Evolutionary conservation across 2,888 invertebrate species (phyloP).

Genomic region (Agonum fuliginosum): DNA sequence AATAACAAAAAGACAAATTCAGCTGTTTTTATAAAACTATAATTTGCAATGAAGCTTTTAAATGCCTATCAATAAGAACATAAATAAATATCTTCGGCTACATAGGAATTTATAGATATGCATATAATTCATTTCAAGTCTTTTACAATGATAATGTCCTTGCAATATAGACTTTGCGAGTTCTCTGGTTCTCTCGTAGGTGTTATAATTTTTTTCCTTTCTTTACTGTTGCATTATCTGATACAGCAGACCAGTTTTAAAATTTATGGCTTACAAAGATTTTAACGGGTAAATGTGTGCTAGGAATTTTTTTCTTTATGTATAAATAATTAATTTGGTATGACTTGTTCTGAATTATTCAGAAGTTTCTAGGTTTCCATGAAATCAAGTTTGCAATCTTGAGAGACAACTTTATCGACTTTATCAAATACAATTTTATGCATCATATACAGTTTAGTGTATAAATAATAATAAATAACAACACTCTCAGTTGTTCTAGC

Average conservation of each 20-base stretch:
- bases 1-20: no score
- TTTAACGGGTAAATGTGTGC: no score
- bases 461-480: neutral
- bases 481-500: neutral
- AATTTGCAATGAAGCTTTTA: no score
- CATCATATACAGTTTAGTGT: neutral
- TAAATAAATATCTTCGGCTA: no score
- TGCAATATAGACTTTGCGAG: neutral
- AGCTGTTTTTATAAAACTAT: no score
- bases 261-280: neutral
- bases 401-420: no score
- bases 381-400: no score
- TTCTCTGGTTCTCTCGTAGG: neutral
- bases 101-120: no score
- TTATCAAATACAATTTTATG: neutral
- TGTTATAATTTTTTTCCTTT: neutral
- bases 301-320: no score
- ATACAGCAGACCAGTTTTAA: neutral
- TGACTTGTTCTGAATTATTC: neutral
- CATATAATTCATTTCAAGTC: no score
- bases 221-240: neutral
- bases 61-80: no score
- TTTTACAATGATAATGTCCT: neutral
- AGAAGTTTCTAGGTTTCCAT: no score
- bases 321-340: neutral